Evolutionary conservation across 92 coral and sea anemone genomes (phyloP), one percentile per base, ranked within the genome.

Genomic region (Porites divaricata): DNA sequence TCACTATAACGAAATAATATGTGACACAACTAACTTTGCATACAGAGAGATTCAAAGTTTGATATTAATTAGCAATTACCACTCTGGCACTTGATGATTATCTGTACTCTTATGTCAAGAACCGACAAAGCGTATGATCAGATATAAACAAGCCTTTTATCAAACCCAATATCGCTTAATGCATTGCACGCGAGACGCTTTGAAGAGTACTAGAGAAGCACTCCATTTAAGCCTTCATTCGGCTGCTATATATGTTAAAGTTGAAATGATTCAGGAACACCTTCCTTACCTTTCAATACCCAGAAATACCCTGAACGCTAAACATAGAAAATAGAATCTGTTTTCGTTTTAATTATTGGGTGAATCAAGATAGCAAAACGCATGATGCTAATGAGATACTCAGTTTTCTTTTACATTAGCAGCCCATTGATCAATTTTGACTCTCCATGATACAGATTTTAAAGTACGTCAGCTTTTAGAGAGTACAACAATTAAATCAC

Each of bases 101-200:
- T 52, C 45, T 2, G 52, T 58, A 73, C 52, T 73, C 59, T 54
- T 11, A 54, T 62, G 13, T n/a, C 41, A 77, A 15, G 57, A 63
- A 62, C 81, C 70, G 81, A 77, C 85, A 56, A 54, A 67, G 85
- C 23, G 56, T 75, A 13, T 14, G 75, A 80, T 80, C 51, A 68
- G 69, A 70, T 73, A 56, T 50, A 73, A 73, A 73, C 63, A 28
- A 79, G 84, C 28, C 45, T 35, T 56, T 64, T 69, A 68, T 70
- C 67, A 28, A 54, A 50, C 49, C 67, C 59, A 70, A 70, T 80
- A 80, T 80, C 76, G 56, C 62, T 73, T 7, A 69, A 69, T 28
- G 21, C 17, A 3, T 28, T 41, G 63, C 83, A 67, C 56, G 64
- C 50, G 70, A 20, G 68, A 69, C 54, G 85, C 85, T 80, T 69